Evolutionary conservation across 2,113 vertebrate species (phyloP), one percentile per base, ranked within the genome.

Genomic region (Archilochus colubris): DNA sequence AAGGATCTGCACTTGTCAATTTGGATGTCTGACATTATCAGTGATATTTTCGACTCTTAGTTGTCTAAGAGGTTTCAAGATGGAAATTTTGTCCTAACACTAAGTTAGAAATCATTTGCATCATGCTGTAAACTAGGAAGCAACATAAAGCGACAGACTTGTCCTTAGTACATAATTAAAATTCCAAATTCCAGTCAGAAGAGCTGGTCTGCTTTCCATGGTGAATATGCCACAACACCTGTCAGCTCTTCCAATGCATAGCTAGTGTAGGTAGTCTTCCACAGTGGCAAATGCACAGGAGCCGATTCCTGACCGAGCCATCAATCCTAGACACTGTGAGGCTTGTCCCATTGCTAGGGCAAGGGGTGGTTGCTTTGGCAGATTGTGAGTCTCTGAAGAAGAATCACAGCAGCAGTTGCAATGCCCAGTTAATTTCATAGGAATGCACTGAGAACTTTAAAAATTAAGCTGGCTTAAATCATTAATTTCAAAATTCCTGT

Each of bases 341-440:
- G 99, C 99, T 95, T 99, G 99, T 50, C 99, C 99, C 97, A 99
- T 98, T 1, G 99, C 99, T 31, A 99, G 99, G 82, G 99, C 99
- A 94, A 99, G 98, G 1, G 99, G 99, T 14, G 99, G 99, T 97
- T 99, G 99, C 98, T 99, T 99, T 98, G 99, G 99, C 98, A 99
- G 98, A 96, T 99, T 99, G 98, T 99, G 99, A 97, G 99, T 99
- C 98, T 99, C 99, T 98, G 97, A 18, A 95, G 91, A 93, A 77
- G 58, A 61, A 73, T 38, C 63, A 69, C 54, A 72, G 84, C 10
- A 10, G 40, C 30, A 48, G 28, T 62, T 95, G n/a, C 43, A 82
- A 57, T 0, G 55, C 48, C 18, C 2, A 3, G 40, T 8, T 38
- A 0, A 6, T 36, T 68, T 50, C 30, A 10, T 0, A 14, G 23